Evolutionary conservation across 2,888 invertebrate species (phyloP), one percentile per base, ranked within the genome.

Genomic region (Heteromyza rotundicornis): DNA sequence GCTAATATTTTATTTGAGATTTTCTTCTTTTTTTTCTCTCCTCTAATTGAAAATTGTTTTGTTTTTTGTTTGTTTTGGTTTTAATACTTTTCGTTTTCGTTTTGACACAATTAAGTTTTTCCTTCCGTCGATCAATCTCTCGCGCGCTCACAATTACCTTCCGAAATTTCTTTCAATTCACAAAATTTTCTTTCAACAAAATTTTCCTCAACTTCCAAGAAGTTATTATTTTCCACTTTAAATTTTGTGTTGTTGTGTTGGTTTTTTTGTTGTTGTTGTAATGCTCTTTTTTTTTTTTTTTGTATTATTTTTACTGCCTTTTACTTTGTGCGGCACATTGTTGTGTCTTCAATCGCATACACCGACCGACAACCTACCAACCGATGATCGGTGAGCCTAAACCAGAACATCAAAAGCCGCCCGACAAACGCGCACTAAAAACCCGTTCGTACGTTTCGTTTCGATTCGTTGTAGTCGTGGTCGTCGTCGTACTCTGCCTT

Each of bases 361-460:
- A 40, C 2, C 10, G 40, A 40, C 40, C 64, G 62, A 60, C 64
- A 65, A 62, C n/a, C n/a, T n/a, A n/a, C n/a, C n/a, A n/a, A n/a
- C n/a, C n/a, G n/a, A n/a, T n/a, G n/a, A 63, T n/a, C 40, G 47
- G 19, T 19, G 47, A 47, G 40, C 40, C 10, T n/a, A 40, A n/a
- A 59, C 52, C 63, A 44, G 47, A 65, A 67, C 65, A 67, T 67
- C 67, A 67, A 67, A 67, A 65, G 64, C n/a, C n/a, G n/a, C 57
- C 67, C 67, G 64, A 65, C 67, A 68, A 64, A 60, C 64, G 74
- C 76, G 73, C 72, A 78, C 74, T 72, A 73, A 73, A 73, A 75
- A 75, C 68, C 70, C 70, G 57, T 47, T 44, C 19, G 16, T 24
- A 16, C 23, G 47, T 27, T 20, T 3, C 32, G 10, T 27, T 27